phyloP scores from a whole-genome alignment of 2,888 invertebrate species.

The Drosophila diplacantha region DNA sequence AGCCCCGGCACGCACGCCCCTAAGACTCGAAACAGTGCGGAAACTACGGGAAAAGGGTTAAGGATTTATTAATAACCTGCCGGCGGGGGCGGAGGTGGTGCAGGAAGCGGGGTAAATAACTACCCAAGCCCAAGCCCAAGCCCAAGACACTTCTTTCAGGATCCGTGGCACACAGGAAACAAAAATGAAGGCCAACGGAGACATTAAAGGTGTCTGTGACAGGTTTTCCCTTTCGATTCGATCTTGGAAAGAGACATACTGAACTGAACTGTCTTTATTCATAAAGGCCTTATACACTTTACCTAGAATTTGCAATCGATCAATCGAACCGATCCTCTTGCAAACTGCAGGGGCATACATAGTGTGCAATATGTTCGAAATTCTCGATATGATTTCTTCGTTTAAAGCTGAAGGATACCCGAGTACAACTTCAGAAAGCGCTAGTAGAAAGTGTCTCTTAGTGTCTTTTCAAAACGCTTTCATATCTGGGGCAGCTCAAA shows the following conservation, averaged over 20 bases:
- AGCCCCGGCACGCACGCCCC: conserved; percentile 47
- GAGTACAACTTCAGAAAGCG: no score
- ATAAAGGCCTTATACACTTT: no score
- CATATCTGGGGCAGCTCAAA: not conserved
- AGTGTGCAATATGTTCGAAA: no score
- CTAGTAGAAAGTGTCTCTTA: no score
- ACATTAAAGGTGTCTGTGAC: not conserved
- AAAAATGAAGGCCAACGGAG: not conserved
- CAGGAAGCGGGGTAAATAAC: conserved; percentile 6
- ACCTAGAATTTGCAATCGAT: not conserved
- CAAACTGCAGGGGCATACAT: no score
- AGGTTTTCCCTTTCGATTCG: not conserved
- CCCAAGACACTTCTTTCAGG: conserved; percentile 5
- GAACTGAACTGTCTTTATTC: no score
- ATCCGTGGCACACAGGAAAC: conserved; percentile 42
- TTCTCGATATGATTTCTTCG: not conserved
- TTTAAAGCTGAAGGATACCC: not conserved
- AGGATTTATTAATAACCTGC: conserved; percentile 75
- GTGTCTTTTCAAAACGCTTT: no score
- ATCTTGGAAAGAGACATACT: not conserved
- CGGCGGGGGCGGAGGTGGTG: not conserved
- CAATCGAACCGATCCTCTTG: not conserved
- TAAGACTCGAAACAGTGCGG: conserved; percentile 4
- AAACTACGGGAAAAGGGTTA: conserved; percentile 69
- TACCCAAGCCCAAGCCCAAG: conserved; percentile 1